Evolutionary conservation across 2,888 invertebrate species (phyloP), one percentile per base, ranked within the genome.

Genomic region (Crematogaster levior): DNA sequence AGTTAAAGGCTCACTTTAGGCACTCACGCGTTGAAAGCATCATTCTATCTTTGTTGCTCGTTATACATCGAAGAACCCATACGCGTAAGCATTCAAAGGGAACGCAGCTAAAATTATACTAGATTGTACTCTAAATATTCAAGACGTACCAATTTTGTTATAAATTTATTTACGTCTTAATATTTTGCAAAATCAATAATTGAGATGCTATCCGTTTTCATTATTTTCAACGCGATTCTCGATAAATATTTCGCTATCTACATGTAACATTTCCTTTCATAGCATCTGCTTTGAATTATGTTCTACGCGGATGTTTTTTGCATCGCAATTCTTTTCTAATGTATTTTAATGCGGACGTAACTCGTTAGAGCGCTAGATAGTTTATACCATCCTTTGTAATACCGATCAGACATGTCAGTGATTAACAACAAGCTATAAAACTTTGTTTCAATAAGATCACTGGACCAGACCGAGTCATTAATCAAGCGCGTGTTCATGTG

Each of bases 271-370:
- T 81, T 77, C 85, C 79, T 80, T 88, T 86, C 63, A 82, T 81
- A 73, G 88, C 90, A 92, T 91, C 90, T 91, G 90, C 82, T 75
- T 89, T 87, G 85, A 91, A 85, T 92, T 90, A 91, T 83, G 83
- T 75, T 85, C 72, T 79, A 60, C 56, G 85, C 75, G 81, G 63
- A 85, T 82, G 84, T 77, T 88, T 91, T 86, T 89, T 86, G 77
- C 21, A 81, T 65, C 46, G 63, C 58, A 74, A 77, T 87, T 86
- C 68, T 80, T 84, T 24, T 68, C 21, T 46, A 79, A 66, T 84
- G 61, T 61, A 9, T 9, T 51, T n/a, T 51, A 51, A 51, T 68
- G 37, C 53, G 15, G 30, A 51, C 72, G 56, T 68, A 81, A 77
- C 66, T 56, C 21, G n/a, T 63, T 40, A 68, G 43, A 74, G 58